phyloP scores from a whole-genome alignment of 2,113 vertebrate genomes.

The Clinocottus analis region DNA sequence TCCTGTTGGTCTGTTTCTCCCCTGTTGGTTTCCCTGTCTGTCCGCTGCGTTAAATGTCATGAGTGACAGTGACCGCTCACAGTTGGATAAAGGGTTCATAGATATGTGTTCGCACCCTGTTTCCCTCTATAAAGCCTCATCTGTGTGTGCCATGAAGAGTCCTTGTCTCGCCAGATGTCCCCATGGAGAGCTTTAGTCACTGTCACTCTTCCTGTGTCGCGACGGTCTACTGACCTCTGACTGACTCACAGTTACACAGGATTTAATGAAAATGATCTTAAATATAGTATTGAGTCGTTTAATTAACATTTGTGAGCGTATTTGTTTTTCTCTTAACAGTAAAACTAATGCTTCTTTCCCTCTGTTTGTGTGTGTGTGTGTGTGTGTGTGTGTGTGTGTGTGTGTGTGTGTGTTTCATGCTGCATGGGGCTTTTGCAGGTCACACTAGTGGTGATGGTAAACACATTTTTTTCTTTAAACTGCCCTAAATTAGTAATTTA shows the following conservation, averaged over 20 bases:
- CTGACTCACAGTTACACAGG: conserved; percentile 28
- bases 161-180: conserved; percentile 76
- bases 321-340: not conserved
- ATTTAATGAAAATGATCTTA: conserved; percentile 12
- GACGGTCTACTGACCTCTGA: conserved; percentile 58
- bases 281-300: not conserved
- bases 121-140: conserved; percentile 70
- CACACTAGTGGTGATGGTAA: conserved; percentile 83
- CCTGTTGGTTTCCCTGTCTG: conserved; percentile 13
- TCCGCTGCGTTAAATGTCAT: conserved; percentile 57
- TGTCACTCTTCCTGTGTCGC: conserved; percentile 48
- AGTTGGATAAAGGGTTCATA: conserved; percentile 60
- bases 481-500: conserved; percentile 11
- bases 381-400: conserved; percentile 52
- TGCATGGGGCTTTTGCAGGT: conserved; percentile 71
- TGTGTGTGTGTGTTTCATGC: conserved; percentile 39
- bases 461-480: conserved; percentile 61
- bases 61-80: conserved; percentile 45
- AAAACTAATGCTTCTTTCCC: conserved; percentile 55
- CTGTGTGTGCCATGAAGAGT: conserved; percentile 73
- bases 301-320: not conserved
- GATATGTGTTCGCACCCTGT: conserved; percentile 39
- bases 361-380: conserved; percentile 48
- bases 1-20: not conserved
- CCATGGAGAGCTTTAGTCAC: conserved; percentile 75